phyloP scores from a whole-genome alignment of 2,888 invertebrate genomes.

The Polydrusus tereticollis region DNA sequence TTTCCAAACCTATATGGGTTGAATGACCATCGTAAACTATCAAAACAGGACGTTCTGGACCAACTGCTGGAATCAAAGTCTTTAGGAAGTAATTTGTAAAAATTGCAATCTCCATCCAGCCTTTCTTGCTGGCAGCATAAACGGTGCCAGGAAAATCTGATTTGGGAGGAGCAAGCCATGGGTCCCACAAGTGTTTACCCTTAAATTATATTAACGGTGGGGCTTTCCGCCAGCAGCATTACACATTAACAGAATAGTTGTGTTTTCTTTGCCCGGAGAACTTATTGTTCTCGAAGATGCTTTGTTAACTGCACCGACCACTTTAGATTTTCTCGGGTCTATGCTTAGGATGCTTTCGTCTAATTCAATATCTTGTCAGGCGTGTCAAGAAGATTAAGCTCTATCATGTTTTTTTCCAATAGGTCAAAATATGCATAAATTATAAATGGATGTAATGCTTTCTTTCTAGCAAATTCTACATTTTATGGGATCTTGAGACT shows the following conservation, averaged over 20 bases:
- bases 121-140: constrained; percentile 57
- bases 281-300: constrained; percentile 31
- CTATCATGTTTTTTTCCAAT: constrained; percentile 3
- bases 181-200: constrained; percentile 60
- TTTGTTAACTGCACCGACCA: constrained; percentile 54
- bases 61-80: constrained; percentile 49
- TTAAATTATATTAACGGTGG: constrained; percentile 60
- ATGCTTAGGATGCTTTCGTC: constrained; percentile 23
- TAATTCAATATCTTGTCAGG: constrained; percentile 3
- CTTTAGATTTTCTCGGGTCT: constrained; percentile 47
- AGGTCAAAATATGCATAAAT: constrained; percentile 14
- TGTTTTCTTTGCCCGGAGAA: constrained; percentile 58
- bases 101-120: constrained; percentile 57
- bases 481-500: too few relatives aligned
- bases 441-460: too few relatives aligned
- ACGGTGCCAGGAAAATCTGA: constrained; percentile 54
- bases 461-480: too few relatives aligned
- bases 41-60: constrained; percentile 48
- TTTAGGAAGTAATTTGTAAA: constrained; percentile 52
- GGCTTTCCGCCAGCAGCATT: constrained; percentile 57
- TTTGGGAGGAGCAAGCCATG: constrained; percentile 56
- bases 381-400: constrained; percentile 9
- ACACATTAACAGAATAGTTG: constrained; percentile 55
- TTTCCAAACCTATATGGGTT: constrained; percentile 21
- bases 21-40: constrained; percentile 29